phyloP scores from a whole-genome alignment of 2,113 vertebrate species.

The Hippocampus mohnikei region DNA sequence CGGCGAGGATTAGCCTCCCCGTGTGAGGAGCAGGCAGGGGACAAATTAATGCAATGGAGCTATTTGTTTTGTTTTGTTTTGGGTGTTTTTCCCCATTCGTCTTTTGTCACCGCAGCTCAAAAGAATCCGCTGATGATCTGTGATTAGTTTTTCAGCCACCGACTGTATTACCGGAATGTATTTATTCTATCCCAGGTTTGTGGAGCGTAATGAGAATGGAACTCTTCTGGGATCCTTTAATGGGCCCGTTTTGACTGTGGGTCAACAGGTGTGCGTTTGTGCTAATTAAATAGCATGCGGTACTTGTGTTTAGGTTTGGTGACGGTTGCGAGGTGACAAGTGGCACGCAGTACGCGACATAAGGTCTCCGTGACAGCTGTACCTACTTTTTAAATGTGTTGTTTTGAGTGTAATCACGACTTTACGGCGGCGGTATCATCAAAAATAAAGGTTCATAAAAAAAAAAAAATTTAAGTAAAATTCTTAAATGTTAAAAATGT shows the following conservation, averaged over 20 bases:
- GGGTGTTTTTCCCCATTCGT: not conserved
- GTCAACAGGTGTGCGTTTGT: not conserved
- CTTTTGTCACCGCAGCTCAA: constrained; percentile 34
- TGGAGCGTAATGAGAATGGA: not conserved
- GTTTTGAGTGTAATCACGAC: too few relatives aligned
- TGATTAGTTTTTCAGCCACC: constrained; percentile 12
- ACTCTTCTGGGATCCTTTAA: not conserved
- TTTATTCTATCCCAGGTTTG: not conserved
- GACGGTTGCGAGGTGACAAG: not conserved
- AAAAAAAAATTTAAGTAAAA: too few relatives aligned
- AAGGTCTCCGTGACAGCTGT: too few relatives aligned
- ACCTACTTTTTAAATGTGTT: too few relatives aligned
- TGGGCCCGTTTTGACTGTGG: not conserved
- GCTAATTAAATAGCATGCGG: not conserved
- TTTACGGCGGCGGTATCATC: too few relatives aligned
- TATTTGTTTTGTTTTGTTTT: constrained; percentile 10
- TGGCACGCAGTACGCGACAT: too few relatives aligned
- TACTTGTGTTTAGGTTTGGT: not conserved
- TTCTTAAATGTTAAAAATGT: too few relatives aligned
- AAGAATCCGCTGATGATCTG: constrained; percentile 55
- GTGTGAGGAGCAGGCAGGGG: constrained; percentile 55
- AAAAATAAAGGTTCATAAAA: too few relatives aligned
- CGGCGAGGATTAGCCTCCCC: constrained; percentile 64
- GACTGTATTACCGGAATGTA: not conserved
- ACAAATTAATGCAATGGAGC: constrained; percentile 24